Percentiles rank a stretch among this genome's conserved stretches.
These are phyloP conservation scores for Zele albiditarsus DNA, from an alignment of 2,888 invertebrate species.

Conservation along the genomic window DNA sequence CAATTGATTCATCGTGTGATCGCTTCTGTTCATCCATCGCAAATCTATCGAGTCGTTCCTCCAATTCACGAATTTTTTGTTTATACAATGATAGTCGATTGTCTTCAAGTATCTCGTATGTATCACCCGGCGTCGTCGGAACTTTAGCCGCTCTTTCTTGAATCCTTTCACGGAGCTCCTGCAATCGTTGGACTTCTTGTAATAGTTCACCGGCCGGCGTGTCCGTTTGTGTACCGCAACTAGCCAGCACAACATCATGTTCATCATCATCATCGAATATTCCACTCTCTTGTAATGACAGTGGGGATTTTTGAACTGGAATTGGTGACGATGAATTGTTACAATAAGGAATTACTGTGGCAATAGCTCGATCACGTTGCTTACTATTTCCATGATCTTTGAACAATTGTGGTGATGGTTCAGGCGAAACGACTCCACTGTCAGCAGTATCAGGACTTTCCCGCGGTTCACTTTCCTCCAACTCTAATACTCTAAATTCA, in stretches of 20 bases:
- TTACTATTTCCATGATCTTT: slow-evolving; percentile 59
- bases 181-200: slow-evolving; percentile 66
- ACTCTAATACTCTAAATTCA: slow-evolving; percentile 85
- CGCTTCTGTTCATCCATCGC: slow-evolving; percentile 53
- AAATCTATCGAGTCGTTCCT: slow-evolving; percentile 54
- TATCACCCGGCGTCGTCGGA: slow-evolving; percentile 43
- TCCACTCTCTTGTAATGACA: slow-evolving; percentile 80
- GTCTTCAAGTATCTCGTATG: slow-evolving; percentile 45
- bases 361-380: slow-evolving; percentile 63
- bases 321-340: slow-evolving; percentile 54
- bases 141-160: slow-evolving; percentile 65
- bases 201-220: slow-evolving; percentile 64
- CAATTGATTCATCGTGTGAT: slow-evolving; percentile 50
- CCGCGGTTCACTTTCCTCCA: slow-evolving; percentile 76
- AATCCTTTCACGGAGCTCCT: slow-evolving; percentile 63
- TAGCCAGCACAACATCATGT: slow-evolving; percentile 59
- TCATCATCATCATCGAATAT: slow-evolving; percentile 78
- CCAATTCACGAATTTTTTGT: slow-evolving; percentile 60
- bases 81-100: slow-evolving; percentile 50
- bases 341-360: slow-evolving; percentile 65
- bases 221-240: slow-evolving; percentile 64
- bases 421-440: slow-evolving; percentile 73
- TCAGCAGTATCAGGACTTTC: slow-evolving; percentile 62
- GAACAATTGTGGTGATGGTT: slow-evolving; percentile 71
- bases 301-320: slow-evolving; percentile 59